Evolutionary conservation across 2,113 vertebrate species (phyloP).

Genomic region (Pogona vitticeps): DNA sequence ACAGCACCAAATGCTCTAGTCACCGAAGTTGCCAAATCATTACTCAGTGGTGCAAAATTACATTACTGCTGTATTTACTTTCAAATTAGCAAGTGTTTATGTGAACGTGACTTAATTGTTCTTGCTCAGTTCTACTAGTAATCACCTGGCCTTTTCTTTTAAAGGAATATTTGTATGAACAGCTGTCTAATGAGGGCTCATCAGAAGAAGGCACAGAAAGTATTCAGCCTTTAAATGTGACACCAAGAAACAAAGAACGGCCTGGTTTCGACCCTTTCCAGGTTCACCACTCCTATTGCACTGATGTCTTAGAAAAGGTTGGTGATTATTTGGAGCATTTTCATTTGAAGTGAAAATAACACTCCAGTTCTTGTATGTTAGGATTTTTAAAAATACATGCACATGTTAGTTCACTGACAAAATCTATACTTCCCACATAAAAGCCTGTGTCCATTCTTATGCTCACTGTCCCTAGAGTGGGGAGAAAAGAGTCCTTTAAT

Average conservation of each 20-base stretch:
- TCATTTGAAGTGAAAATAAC: neutral
- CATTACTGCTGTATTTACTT: neutral
- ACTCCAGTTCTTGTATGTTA: neutral
- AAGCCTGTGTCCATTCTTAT: neutral
- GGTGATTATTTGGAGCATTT: slow-evolving; percentile 58
- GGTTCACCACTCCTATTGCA: slow-evolving; percentile 80
- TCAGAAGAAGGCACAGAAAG: slow-evolving; percentile 52
- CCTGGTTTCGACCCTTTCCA: slow-evolving; percentile 84
- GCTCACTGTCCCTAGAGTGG: neutral
- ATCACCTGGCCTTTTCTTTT: neutral
- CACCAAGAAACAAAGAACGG: slow-evolving; percentile 49
- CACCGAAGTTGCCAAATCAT: neutral
- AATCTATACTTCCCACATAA: neutral
- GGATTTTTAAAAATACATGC: neutral
- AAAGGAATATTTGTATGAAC: slow-evolving; percentile 85
- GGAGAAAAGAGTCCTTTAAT: neutral
- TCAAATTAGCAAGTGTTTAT: neutral
- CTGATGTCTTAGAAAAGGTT: slow-evolving; percentile 86
- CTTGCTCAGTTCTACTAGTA: neutral
- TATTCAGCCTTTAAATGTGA: slow-evolving; percentile 66
- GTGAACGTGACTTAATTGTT: neutral
- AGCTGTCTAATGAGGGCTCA: slow-evolving; percentile 70
- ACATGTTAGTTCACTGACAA: neutral
- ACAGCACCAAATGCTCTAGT: neutral
- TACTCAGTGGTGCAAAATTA: neutral